Base-by-base conservation (phyloP, 1,140 invertebrate species). In the Psix sp. region DNA sequence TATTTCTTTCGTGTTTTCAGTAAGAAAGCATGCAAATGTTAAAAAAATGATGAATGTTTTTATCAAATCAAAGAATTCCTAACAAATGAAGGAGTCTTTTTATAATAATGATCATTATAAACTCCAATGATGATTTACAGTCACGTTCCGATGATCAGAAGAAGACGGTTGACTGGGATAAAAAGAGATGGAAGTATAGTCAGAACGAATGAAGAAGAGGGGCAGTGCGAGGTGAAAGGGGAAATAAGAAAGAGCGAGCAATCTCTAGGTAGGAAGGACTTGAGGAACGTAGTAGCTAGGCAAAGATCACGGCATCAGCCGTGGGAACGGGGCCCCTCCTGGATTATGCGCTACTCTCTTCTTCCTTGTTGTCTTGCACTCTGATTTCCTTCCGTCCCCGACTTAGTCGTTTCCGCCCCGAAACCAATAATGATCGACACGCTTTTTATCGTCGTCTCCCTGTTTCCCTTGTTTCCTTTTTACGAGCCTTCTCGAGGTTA, bases 281-380 rank as follows among this genome's bases (percentile, higher is more conserved):
- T 21, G 52, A 48, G 59, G 68, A 65, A 59, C n/a, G 52, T 46
- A 15, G 52, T 35, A 11, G 59, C 59, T 73, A 73, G 70, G 60
- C 70, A 73, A 73, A 73, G 70, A 73, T 73, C 70, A 73, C 70
- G 65, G 65, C 63, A 43, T 38, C 60, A 60, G 60, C 46, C 70
- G 70, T 73, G 70, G 70, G 70, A 73, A 73, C 70, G 60, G 54
- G 70, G 54, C 54, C 60, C 60, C 70, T 60, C 70, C 70, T 60
- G 70, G 39, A 60, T 73, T 59, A 52, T 65, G 57, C 42, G 43
- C 46, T 59, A 15, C 29, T 52, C 59, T 21, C 45, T 35, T 46
- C 54, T 67, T 57, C 51, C 35, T 56, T 29, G 38, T 51, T 43
- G 15, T 35, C 36, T 48, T 29, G 42, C 39, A 11, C 20, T 18